phyloP scores from a whole-genome alignment of 2,797 vertebrate genomes.

The Hybognathus amarus region DNA sequence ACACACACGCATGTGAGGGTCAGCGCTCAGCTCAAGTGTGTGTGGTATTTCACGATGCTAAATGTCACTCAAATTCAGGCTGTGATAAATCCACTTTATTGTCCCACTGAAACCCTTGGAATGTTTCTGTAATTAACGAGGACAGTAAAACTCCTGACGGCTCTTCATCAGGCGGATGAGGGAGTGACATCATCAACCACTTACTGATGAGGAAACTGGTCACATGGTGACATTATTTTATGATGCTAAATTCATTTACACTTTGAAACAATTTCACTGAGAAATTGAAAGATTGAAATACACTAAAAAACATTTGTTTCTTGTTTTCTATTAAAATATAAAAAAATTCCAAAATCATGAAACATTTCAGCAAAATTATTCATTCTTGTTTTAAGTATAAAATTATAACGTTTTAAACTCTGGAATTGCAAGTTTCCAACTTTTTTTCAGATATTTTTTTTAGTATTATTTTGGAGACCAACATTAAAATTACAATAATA shows the following conservation, averaged over 20 bases:
- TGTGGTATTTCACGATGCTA: not conserved
- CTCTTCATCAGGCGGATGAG: slow-evolving; percentile 22
- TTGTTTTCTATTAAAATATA: no score
- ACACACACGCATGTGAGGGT: not conserved
- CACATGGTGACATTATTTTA: not conserved
- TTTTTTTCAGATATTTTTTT: no score
- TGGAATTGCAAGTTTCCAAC: no score
- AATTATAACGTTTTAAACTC: no score
- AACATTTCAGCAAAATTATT: no score
- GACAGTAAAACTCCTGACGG: slow-evolving; percentile 33
- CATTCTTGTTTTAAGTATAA: not conserved
- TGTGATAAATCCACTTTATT: slow-evolving; percentile 10
- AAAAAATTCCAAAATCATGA: no score
- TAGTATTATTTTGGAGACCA: no score
- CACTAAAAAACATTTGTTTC: not conserved
- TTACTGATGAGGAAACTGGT: not conserved
- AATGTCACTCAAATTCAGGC: slow-evolving; percentile 3
- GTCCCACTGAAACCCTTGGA: not conserved
- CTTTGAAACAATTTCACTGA: not conserved
- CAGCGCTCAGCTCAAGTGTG: not conserved
- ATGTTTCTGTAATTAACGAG: slow-evolving; percentile 33
- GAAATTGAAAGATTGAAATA: not conserved
- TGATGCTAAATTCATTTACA: not conserved
- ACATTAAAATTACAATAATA: no score
- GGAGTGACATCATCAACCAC: slow-evolving; percentile 16